Evolutionary conservation across 2,113 vertebrate genomes (phyloP).

Genomic region (Acrocephalus kingi): DNA sequence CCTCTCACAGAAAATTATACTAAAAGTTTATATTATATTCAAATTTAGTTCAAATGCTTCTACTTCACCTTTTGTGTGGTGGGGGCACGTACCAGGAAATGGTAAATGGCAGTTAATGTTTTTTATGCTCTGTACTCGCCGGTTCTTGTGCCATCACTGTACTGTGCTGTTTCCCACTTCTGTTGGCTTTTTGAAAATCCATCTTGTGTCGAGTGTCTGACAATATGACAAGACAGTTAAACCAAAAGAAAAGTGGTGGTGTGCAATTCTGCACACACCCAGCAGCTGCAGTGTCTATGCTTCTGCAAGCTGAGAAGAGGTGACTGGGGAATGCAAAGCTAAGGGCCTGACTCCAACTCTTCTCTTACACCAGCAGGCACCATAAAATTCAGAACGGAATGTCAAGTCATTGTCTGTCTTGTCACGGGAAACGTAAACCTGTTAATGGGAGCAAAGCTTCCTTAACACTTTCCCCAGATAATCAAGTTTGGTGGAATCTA

Average conservation of each 20-base stretch:
- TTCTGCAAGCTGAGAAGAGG: background rate
- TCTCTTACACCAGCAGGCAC: background rate
- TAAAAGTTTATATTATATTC: background rate
- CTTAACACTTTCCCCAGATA: background rate
- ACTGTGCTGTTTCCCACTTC: background rate
- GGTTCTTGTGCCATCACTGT: background rate
- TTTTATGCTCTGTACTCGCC: background rate
- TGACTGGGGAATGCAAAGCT: background rate
- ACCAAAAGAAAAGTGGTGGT: background rate
- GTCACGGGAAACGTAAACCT: background rate
- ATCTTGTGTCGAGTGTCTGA: accelerated
- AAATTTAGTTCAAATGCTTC: background rate
- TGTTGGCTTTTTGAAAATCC: background rate
- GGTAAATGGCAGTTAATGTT: background rate
- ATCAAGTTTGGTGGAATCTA: background rate
- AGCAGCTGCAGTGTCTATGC: background rate
- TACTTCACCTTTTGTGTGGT: background rate
- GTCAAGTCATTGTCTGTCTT: background rate
- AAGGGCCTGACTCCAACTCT: background rate
- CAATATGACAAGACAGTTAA: background rate
- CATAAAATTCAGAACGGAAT: background rate
- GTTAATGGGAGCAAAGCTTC: background rate
- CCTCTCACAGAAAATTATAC: background rate
- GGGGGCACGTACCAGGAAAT: accelerated
- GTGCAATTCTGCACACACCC: background rate